Percentiles rank a stretch among this genome's conserved stretches.
Conservation (phyloP, 2,113 vertebrate species). For the Varanus komodoensis region DNA sequence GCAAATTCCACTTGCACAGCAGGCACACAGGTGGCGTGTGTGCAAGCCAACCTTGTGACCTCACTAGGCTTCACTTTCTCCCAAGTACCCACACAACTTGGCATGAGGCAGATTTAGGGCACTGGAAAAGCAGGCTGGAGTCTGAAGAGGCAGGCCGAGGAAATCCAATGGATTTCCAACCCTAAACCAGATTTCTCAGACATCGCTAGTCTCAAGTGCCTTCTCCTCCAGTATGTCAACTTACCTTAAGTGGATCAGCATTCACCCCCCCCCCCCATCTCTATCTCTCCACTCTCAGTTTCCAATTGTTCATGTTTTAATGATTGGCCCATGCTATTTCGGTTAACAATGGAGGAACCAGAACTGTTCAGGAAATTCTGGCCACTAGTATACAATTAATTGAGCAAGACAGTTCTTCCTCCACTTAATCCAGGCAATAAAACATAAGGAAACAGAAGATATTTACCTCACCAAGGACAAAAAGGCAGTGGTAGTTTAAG, state of each 20-base stretch:
- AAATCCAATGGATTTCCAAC: too few relatives aligned
- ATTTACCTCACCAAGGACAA: slow-evolving; percentile 10
- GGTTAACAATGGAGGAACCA: neutral
- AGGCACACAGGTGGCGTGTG: too few relatives aligned
- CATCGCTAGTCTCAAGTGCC: rapidly evolving
- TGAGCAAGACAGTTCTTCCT: rapidly evolving
- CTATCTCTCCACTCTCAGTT: neutral
- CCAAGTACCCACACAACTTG: too few relatives aligned
- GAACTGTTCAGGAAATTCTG: neutral
- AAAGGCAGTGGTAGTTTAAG: neutral
- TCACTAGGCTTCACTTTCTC: too few relatives aligned
- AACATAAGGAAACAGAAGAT: neutral
- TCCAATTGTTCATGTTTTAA: neutral
- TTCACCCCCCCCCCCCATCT: neutral
- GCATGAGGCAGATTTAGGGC: too few relatives aligned
- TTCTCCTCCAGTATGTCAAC: rapidly evolving
- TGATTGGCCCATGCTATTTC: neutral
- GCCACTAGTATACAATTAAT: neutral
- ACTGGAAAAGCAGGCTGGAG: too few relatives aligned
- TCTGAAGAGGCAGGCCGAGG: too few relatives aligned
- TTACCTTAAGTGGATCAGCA: neutral
- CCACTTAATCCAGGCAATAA: neutral
- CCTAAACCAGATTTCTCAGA: too few relatives aligned
- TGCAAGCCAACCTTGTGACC: too few relatives aligned
- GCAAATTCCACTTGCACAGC: too few relatives aligned